Percentiles rank a stretch among this genome's conserved stretches.
phyloP scores from a whole-genome alignment of 2,113 vertebrate genomes.

The Paradisaea rubra region DNA sequence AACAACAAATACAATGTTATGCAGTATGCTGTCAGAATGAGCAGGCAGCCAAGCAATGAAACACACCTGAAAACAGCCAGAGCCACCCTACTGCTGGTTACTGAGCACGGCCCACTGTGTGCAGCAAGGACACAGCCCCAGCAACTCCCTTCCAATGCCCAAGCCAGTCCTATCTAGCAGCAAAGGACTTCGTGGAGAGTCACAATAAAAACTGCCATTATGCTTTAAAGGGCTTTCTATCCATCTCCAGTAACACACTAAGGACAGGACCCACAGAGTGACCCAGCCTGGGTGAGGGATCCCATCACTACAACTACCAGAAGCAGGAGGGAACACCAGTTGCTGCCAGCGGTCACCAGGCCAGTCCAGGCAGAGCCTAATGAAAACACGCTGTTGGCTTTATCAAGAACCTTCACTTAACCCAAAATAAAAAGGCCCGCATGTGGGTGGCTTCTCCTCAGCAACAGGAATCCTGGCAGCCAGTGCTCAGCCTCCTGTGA shows the following conservation, averaged over 20 bases:
- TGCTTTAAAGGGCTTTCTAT: background rate
- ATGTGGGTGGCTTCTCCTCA: background rate
- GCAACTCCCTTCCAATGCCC: fast-evolving
- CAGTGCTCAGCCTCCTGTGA: background rate
- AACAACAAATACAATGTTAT: background rate
- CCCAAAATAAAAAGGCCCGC: too few species aligned
- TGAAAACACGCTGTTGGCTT: background rate
- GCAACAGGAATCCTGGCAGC: background rate
- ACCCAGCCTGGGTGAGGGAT: background rate
- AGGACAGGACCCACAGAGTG: fast-evolving
- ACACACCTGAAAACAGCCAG: background rate
- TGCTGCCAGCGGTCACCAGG: background rate
- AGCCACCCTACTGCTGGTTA: background rate
- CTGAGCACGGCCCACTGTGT: background rate
- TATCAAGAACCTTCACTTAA: background rate
- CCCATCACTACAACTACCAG: background rate
- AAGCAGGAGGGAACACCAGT: background rate
- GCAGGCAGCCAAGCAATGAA: background rate
- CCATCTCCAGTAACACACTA: background rate
- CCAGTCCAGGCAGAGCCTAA: background rate
- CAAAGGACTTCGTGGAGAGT: background rate
- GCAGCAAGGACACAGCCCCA: background rate
- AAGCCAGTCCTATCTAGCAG: background rate
- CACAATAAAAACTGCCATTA: background rate
- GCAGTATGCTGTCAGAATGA: background rate